phyloP scores from a whole-genome alignment of 2,888 invertebrate species.

The Cylloceria caligata region DNA sequence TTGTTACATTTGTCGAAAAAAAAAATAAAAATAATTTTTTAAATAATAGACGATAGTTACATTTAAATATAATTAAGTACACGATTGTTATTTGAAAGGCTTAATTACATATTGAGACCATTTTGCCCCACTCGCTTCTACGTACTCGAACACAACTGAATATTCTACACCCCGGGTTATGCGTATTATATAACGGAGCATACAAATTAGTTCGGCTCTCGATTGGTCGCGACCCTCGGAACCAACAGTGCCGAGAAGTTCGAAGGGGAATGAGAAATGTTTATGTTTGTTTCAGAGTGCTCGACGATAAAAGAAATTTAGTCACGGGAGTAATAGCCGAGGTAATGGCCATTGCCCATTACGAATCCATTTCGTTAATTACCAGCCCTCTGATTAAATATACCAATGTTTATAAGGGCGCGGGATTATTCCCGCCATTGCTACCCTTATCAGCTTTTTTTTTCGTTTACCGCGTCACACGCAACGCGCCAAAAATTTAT shows the following conservation, averaged over 20 bases:
- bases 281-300: constrained; percentile 57
- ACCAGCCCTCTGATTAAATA: constrained; percentile 59
- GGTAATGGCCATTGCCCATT: constrained; percentile 63
- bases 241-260: constrained; percentile 16
- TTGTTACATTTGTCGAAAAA: too few relatives aligned
- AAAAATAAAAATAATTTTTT: too few relatives aligned
- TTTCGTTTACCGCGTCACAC: neutral
- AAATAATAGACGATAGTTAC: too few relatives aligned
- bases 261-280: constrained; percentile 26
- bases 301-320: constrained; percentile 61
- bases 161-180: constrained; percentile 33
- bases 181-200: constrained; percentile 26
- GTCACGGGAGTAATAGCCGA: constrained; percentile 51
- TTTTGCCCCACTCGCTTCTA: neutral
- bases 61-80: neutral
- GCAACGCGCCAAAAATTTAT: constrained; percentile 4
- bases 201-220: constrained; percentile 41
- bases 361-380: constrained; percentile 66
- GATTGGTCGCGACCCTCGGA: constrained; percentile 34
- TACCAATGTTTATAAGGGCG: constrained; percentile 38
- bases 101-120: neutral
- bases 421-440: constrained; percentile 24
- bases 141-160: constrained; percentile 7
- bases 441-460: neutral
- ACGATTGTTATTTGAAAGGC: neutral